Evolutionary conservation across 2,113 vertebrate genomes (phyloP).

Genomic region (Oryzias curvinotus): DNA sequence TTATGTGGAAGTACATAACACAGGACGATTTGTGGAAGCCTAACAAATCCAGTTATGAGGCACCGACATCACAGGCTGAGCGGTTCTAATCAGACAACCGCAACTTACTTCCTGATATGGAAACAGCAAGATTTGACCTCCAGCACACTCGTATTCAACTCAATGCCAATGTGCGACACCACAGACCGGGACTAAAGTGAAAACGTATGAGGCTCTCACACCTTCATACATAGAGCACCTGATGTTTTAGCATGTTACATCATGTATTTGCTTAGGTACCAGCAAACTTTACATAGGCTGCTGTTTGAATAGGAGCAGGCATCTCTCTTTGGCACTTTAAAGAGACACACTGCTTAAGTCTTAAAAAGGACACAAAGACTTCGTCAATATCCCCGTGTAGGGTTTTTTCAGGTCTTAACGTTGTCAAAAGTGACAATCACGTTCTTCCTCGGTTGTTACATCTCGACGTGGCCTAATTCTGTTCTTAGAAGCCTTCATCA

Average conservation of each 20-base stretch:
- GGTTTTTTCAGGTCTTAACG: constrained; percentile 11
- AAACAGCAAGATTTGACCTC: no score
- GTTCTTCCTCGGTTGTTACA: neutral
- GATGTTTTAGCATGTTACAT: constrained; percentile 44
- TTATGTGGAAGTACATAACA: no score
- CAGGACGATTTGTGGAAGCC: no score
- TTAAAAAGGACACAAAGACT: constrained; percentile 3
- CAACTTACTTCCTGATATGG: no score
- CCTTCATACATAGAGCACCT: constrained; percentile 12
- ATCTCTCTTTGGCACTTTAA: constrained; percentile 55
- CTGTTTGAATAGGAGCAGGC: constrained; percentile 59
- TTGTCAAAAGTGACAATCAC: constrained; percentile 13
- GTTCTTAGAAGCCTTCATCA: constrained; percentile 33
- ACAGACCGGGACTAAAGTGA: no score
- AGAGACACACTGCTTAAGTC: constrained; percentile 20
- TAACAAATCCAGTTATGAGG: no score
- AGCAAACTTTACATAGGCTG: constrained; percentile 51
- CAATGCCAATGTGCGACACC: no score
- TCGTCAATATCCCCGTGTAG: neutral
- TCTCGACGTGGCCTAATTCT: constrained; percentile 56
- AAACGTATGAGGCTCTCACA: neutral
- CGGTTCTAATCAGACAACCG: no score
- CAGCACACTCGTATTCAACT: no score
- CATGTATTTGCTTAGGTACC: constrained; percentile 61
- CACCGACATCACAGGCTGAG: no score